Evolutionary conservation across 2,888 invertebrate genomes (phyloP).

Genomic region (Conomelus anceps): DNA sequence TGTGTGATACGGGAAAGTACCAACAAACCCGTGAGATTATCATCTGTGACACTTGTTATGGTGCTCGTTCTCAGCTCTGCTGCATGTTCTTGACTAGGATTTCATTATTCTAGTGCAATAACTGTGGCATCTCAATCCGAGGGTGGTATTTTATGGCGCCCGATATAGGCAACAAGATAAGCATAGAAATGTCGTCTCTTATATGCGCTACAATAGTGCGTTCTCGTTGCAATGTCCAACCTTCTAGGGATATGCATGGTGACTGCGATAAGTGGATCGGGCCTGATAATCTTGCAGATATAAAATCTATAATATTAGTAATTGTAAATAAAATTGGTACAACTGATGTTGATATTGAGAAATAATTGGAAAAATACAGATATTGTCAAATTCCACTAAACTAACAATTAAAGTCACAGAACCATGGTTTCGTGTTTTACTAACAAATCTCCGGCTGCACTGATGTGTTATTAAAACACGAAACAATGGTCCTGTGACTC

Average conservation of each 20-base stretch:
- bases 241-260: background rate
- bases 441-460: too few species aligned
- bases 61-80: background rate
- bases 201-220: background rate
- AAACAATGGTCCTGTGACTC: too few species aligned
- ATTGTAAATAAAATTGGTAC: too few species aligned
- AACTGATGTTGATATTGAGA: too few species aligned
- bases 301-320: too few species aligned
- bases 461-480: too few species aligned
- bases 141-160: background rate
- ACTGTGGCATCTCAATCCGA: background rate
- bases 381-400: too few species aligned
- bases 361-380: too few species aligned
- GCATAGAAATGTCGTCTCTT: background rate
- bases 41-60: background rate
- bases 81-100: background rate
- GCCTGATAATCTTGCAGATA: too few species aligned
- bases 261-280: too few species aligned
- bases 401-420: too few species aligned
- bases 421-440: too few species aligned
- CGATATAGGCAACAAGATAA: background rate
- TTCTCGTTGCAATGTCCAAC: background rate
- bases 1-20: background rate
- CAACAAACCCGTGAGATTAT: background rate
- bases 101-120: background rate